Percentiles rank a stretch among this genome's conserved stretches.
phyloP scores from a whole-genome alignment of 2,888 invertebrate species.

The Beris morrisii region DNA sequence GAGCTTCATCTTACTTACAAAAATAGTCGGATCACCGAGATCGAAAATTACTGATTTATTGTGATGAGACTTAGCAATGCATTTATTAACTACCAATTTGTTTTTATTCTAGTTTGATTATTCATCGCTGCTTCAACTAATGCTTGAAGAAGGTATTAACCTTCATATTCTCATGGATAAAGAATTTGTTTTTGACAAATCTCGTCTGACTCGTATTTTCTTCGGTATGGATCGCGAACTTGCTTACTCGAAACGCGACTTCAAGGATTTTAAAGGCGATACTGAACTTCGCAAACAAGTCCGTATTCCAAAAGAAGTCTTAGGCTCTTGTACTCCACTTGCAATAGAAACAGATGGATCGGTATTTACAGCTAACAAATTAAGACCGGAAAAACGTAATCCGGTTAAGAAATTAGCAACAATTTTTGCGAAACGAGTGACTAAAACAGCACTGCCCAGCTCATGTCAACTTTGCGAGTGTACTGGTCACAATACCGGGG shows the following conservation, averaged over 20 bases:
- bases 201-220: slow-evolving; percentile 70
- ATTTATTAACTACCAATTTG: slow-evolving; percentile 5
- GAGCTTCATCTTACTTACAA: too few species aligned
- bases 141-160: slow-evolving; percentile 78
- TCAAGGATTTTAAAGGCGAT: slow-evolving; percentile 70
- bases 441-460: slow-evolving; percentile 63
- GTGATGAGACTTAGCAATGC: too few species aligned
- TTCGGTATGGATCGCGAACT: slow-evolving; percentile 76
- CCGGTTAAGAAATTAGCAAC: slow-evolving; percentile 65
- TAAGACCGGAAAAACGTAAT: slow-evolving; percentile 61
- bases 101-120: slow-evolving; percentile 69
- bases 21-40: too few species aligned
- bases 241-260: slow-evolving; percentile 81
- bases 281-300: slow-evolving; percentile 71
- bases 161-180: slow-evolving; percentile 83
- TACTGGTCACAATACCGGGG: slow-evolving; percentile 65
- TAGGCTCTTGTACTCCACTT: slow-evolving; percentile 78
- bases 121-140: slow-evolving; percentile 76
- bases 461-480: slow-evolving; percentile 71
- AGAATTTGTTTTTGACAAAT: slow-evolving; percentile 75
- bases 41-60: too few species aligned
- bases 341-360: slow-evolving; percentile 82
- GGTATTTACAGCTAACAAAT: slow-evolving; percentile 64
- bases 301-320: slow-evolving; percentile 71
- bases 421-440: slow-evolving; percentile 69